Percentiles rank a stretch among this genome's conserved stretches.
phyloP scores from a whole-genome alignment of 2,113 vertebrate genomes.

The Mastomys coucha region DNA sequence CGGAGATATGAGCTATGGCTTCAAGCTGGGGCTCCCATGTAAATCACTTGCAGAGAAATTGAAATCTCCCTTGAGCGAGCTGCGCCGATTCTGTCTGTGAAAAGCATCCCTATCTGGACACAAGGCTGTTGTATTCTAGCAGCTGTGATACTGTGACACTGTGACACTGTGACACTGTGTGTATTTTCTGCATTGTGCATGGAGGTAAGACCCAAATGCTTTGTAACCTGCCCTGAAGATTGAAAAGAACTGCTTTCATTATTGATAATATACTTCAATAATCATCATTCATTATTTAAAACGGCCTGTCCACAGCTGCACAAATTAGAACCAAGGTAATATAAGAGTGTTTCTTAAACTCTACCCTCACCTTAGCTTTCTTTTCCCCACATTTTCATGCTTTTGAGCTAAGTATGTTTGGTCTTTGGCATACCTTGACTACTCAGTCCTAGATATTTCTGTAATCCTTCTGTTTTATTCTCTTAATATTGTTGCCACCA shows the following conservation, averaged over 20 bases:
- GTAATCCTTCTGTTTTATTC: not conserved
- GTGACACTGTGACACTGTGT: not conserved
- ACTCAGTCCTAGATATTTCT: not conserved
- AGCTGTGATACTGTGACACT: conserved; percentile 10
- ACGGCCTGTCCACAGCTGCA: conserved; percentile 31
- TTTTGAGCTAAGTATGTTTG: not conserved
- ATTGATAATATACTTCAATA: conserved; percentile 57
- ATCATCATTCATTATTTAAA: conserved; percentile 56
- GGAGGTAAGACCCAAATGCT: conserved; percentile 53
- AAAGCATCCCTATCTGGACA: conserved; percentile 35
- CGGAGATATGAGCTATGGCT: conserved; percentile 57
- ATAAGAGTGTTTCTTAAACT: conserved; percentile 12
- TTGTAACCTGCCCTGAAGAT: conserved; percentile 56
- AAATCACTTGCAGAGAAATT: conserved; percentile 72
- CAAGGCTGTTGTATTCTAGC: not conserved
- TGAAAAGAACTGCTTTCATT: conserved; percentile 48
- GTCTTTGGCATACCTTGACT: not conserved
- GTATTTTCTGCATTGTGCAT: not conserved
- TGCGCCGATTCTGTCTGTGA: conserved; percentile 26
- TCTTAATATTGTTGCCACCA: conserved; percentile 10
- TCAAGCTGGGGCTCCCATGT: conserved; percentile 67
- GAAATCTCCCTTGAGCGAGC: conserved; percentile 73
- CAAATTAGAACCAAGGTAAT: conserved; percentile 13
- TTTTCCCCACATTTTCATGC: not conserved
- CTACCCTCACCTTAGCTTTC: not conserved